Base-by-base conservation (phyloP, 2,888 invertebrate species). In the Troides aeacus region DNA sequence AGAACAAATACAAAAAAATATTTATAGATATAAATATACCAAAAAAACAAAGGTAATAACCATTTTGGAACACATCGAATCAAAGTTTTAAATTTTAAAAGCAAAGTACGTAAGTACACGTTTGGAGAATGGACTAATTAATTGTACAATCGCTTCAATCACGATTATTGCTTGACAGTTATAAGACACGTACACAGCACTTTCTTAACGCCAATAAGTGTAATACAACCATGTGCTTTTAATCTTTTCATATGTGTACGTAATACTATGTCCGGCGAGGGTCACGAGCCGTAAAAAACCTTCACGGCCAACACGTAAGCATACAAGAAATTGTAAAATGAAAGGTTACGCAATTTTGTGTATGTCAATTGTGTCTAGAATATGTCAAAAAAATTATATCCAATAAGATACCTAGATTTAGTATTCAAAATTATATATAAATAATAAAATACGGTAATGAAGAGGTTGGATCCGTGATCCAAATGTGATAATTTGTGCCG, bases 281-380 rank as follows among this genome's bases (percentile, higher is more conserved):
- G 90, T 90, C 91, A 90, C 87, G 86, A 90, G 87, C 85, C 83
- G 81, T 84, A 80, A 80, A 88, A 67, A 89, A 90, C 88, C 90
- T 90, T 90, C 89, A 88, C 84, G 81, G 82, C 81, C 89, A 90
- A 92, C 92, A 92, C 92, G 92, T 92, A 92, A 90, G 92, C 91
- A 91, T 87, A 86, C 85, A 77, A 74, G 84, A 84, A 87, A 86
- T 78, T 85, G 84, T 82, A 84, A 87, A 89, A 89, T 85, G 88
- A 89, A 87, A 88, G 89, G 90, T 92, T 92, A 92, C 92, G 92
- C 92, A 92, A 92, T 92, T 91, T 81, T 75, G 80, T 74, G 79
- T 79, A 81, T 82, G 86, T 84, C 84, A 83, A 83, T 64, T 79
- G 77, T 73, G 75, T 75, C 75, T 50, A 62, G n/a, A 68, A 62